Evolutionary conservation across 2,797 vertebrate genomes (phyloP), one percentile per base, ranked within the genome.

Genomic region (Microctenopoma stevenorrisi): DNA sequence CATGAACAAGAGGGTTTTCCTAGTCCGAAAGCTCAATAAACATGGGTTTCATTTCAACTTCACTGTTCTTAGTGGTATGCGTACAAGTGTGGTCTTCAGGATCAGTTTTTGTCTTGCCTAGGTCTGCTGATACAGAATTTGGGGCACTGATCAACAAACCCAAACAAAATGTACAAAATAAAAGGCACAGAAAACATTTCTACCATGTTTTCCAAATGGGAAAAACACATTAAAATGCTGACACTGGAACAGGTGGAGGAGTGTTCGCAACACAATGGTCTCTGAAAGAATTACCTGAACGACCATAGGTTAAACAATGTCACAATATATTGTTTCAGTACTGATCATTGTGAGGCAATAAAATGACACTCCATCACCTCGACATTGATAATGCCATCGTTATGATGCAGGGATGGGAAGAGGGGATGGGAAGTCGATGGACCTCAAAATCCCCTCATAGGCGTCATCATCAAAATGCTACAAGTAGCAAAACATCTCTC

Each of bases 141-240:
- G 57, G 56, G 76, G 63, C 47, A 84, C 86, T 79, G 83, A 89
- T 91, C 86, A 93, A 91, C 87, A 91, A 89, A 93, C 87, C 88
- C 87, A 88, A 87, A 88, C 86, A 89, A 82, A 84, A 84, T 28
- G 13, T 76, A 61, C 3, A 76, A 72, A 86, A 79, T 64, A 88
- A 68, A 64, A 38, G 76, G 47, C 67, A 82, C 80, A 88, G 85
- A 91, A 91, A 90, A 90, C 88, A 91, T 88, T 61, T 65, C 38
- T 78, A 74, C 25, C 71, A 89, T 90, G 89, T 90, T 90, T 91
- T 91, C 86, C 53, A 73, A 85, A 87, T 87, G 82, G 62, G 63
- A 50, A 81, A 74, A 83, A 87, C 65, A 82, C 76, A 84, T 70
- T 74, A 22, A 84, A 86, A 84, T 68, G 72, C 37, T 74, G 75